Evolutionary conservation across 2,113 vertebrate genomes (phyloP).

Genomic region (Rhinolophus ferrumequinum): DNA sequence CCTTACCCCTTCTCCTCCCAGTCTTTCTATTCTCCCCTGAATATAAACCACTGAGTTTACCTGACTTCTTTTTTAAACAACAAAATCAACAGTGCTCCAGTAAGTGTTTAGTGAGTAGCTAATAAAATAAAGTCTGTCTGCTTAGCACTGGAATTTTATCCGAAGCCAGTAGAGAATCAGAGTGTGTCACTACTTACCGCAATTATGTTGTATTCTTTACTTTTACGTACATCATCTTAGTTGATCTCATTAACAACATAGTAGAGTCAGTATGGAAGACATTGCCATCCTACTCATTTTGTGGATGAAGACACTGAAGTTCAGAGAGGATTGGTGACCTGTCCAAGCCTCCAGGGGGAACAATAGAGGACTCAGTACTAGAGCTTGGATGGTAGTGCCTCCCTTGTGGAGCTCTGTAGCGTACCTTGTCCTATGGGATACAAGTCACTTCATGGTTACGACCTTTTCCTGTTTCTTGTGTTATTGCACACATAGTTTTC

Average conservation of each 20-base stretch:
- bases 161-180: not conserved
- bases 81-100: conserved; percentile 9
- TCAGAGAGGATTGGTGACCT: not conserved
- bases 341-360: not conserved
- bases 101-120: conserved; percentile 57
- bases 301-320: not conserved
- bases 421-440: not conserved
- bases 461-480: not conserved
- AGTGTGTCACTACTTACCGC: not conserved
- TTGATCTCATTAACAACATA: not conserved
- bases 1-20: not conserved
- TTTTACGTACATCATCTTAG: not conserved
- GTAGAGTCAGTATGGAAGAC: not conserved
- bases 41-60: not conserved
- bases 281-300: not conserved
- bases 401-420: accelerated
- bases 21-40: not conserved
- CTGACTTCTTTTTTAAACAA: conserved; percentile 32
- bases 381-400: not conserved
- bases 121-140: not conserved
- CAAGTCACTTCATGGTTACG: not conserved
- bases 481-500: not conserved
- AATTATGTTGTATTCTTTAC: conserved; percentile 19
- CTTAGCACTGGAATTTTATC: not conserved
- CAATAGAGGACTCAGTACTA: not conserved